Conservation (phyloP, 1,140 invertebrate species). For the Wiebesia pumilae region DNA sequence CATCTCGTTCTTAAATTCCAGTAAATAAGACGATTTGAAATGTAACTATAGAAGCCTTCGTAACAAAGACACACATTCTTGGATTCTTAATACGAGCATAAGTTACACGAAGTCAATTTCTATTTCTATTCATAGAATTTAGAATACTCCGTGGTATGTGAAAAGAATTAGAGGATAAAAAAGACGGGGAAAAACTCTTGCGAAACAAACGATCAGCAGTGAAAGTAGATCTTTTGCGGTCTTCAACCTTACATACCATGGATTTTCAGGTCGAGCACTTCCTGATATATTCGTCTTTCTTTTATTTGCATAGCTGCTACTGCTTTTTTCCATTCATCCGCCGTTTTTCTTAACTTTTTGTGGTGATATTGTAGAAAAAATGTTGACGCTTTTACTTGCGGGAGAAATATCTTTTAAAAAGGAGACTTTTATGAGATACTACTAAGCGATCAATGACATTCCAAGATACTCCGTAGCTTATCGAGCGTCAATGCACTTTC, state of each 20-base stretch:
- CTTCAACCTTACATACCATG: not conserved
- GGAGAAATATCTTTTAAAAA: conserved; percentile 26
- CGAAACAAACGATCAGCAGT: not conserved
- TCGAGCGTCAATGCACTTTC: not conserved
- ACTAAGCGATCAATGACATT: conserved; percentile 41
- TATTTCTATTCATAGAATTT: not conserved
- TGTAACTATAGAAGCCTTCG: not conserved
- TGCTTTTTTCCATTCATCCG: not conserved
- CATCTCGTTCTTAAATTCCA: not conserved
- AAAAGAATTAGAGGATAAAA: not conserved
- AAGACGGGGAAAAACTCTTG: not conserved
- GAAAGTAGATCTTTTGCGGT: not conserved
- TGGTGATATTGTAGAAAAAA: not conserved
- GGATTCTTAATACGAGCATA: not conserved
- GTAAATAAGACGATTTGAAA: not conserved
- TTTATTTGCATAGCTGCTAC: not conserved
- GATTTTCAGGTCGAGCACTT: not conserved
- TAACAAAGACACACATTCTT: not conserved
- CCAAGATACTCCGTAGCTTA: not conserved
- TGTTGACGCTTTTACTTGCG: not conserved
- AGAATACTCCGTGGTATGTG: not conserved
- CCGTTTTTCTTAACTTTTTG: not conserved
- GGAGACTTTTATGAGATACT: conserved; percentile 4
- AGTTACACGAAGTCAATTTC: not conserved
- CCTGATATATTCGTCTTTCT: not conserved